Conservation (phyloP, 2,797 vertebrate genomes). For the Argentina silus region DNA sequence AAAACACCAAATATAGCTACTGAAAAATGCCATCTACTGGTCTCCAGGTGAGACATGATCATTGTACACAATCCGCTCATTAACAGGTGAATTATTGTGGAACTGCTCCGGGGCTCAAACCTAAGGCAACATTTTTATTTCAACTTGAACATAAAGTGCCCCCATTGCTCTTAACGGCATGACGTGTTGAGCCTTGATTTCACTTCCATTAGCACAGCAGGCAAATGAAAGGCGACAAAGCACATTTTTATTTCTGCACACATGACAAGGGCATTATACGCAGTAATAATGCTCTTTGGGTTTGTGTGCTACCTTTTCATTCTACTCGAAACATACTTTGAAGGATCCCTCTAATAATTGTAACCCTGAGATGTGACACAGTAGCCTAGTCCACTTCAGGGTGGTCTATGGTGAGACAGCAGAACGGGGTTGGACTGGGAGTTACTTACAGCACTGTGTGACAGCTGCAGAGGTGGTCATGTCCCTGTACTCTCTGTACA, state of each 20-base stretch:
- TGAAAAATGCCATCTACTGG: not conserved
- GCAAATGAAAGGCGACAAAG: slow-evolving; percentile 84
- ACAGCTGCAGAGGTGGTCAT: slow-evolving; percentile 94
- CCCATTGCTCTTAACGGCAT: not conserved
- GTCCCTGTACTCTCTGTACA: slow-evolving; percentile 98
- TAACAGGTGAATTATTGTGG: no score
- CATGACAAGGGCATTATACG: slow-evolving; percentile 77
- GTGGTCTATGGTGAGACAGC: not conserved
- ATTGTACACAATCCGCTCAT: no score
- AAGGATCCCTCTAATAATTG: no score
- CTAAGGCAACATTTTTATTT: no score
- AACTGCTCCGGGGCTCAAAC: no score
- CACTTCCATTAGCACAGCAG: slow-evolving; percentile 80
- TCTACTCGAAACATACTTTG: no score
- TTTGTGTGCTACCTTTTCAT: slow-evolving; percentile 69
- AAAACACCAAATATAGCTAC: not conserved
- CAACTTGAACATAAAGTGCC: no score
- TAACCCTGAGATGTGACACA: not conserved
- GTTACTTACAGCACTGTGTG: slow-evolving; percentile 95
- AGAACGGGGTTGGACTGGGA: not conserved
- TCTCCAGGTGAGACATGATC: not conserved
- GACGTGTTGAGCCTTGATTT: slow-evolving; percentile 78
- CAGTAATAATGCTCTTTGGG: slow-evolving; percentile 76
- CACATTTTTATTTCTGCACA: slow-evolving; percentile 78
- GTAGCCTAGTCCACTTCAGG: not conserved